Evolutionary conservation across 2,888 invertebrate species (phyloP).

Genomic region (Ennomos quercinarius): DNA sequence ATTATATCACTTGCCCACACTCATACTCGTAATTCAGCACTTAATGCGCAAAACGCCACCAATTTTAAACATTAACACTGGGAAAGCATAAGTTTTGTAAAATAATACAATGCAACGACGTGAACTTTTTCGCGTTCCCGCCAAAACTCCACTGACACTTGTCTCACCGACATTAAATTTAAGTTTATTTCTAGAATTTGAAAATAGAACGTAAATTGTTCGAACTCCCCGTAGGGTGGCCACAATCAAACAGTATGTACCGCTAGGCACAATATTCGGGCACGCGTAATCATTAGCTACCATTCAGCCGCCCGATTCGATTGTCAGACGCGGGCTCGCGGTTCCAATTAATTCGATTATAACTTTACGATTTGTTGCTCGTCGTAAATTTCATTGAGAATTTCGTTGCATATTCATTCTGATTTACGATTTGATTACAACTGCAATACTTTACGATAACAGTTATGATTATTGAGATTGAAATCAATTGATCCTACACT

Average conservation of each 20-base stretch:
- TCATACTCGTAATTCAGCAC: too few relatives aligned
- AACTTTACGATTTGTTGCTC: conserved; percentile 75
- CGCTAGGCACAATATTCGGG: conserved; percentile 48
- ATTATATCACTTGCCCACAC: too few relatives aligned
- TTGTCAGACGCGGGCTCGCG: conserved; percentile 45
- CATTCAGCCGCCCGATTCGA: conserved; percentile 61
- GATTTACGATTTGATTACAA: conserved; percentile 77
- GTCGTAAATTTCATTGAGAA: conserved; percentile 68
- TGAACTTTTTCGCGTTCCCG: too few relatives aligned
- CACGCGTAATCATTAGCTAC: conserved; percentile 62
- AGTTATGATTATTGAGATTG: too few relatives aligned
- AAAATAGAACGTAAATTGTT: conserved; percentile 32
- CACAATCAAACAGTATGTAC: too few relatives aligned
- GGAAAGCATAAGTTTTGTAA: too few relatives aligned
- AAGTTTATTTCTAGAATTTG: neutral
- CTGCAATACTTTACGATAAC: conserved; percentile 46
- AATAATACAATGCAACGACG: too few relatives aligned
- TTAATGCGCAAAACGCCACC: too few relatives aligned
- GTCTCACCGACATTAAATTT: too few relatives aligned
- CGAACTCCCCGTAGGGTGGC: conserved; percentile 44
- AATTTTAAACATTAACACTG: too few relatives aligned
- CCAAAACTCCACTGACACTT: too few relatives aligned
- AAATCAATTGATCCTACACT: neutral
- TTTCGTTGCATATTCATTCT: conserved; percentile 49
- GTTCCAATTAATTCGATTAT: conserved; percentile 62